Conservation (phyloP, 2,888 invertebrate genomes). For the Ophioninae sp. region DNA sequence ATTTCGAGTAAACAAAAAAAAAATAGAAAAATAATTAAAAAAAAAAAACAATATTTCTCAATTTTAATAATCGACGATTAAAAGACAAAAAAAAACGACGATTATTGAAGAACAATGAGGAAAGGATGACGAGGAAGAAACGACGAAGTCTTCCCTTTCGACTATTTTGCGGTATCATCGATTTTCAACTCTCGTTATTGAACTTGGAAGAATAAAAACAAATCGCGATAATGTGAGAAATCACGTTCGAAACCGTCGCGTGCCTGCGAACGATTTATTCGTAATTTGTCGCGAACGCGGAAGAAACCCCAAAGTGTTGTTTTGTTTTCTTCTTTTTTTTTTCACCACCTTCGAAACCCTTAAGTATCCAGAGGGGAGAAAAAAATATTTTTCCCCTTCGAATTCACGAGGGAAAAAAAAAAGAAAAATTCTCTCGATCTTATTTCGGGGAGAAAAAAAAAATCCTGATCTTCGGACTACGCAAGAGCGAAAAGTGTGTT, state of each 20-base stretch:
- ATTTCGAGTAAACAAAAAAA: too few relatives aligned
- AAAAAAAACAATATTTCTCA: background rate
- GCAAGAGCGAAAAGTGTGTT: conserved; percentile 25
- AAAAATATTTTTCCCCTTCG: too few relatives aligned
- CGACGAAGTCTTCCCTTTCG: conserved; percentile 30
- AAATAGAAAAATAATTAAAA: too few relatives aligned
- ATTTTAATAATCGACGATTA: conserved; percentile 1
- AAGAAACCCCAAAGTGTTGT: conserved; percentile 21
- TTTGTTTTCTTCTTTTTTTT: background rate
- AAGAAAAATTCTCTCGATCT: too few relatives aligned
- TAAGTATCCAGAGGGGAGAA: too few relatives aligned
- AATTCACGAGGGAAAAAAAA: background rate
- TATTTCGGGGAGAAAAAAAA: too few relatives aligned
- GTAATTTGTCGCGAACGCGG: background rate
- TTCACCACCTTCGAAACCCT: too few relatives aligned
- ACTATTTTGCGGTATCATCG: background rate
- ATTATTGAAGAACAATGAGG: background rate
- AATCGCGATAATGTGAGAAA: conserved; percentile 37
- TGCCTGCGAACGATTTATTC: conserved; percentile 5
- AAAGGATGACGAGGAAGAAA: conserved; percentile 12
- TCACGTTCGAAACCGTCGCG: conserved; percentile 2
- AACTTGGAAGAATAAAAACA: background rate
- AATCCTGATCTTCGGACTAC: background rate
- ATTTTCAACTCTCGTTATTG: conserved; percentile 2
- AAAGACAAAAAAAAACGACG: background rate